A percentile compares a stretch with the other conserved stretches of the same genome.
Evolutionary conservation across 2,113 vertebrate genomes (phyloP).

Genomic region (Cromileptes altivelis): DNA sequence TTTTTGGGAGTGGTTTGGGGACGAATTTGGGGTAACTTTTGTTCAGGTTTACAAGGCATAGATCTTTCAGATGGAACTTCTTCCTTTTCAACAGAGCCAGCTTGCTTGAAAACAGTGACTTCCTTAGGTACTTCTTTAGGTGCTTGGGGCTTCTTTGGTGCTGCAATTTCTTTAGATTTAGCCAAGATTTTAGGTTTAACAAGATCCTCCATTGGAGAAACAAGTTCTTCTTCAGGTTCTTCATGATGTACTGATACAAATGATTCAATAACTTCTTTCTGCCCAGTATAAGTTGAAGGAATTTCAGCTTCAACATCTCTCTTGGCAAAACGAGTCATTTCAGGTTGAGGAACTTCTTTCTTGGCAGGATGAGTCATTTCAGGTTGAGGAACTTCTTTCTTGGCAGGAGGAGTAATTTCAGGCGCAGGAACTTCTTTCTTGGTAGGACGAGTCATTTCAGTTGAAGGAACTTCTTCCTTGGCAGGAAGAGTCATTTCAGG

Average conservation of each 20-base stretch:
- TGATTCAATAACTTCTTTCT: slow-evolving; percentile 30
- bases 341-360: neutral
- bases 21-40: neutral
- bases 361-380: neutral
- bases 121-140: slow-evolving; percentile 25
- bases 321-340: neutral
- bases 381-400: neutral
- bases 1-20: neutral
- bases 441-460: too few species aligned
- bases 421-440: too few species aligned
- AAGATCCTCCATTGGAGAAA: slow-evolving; percentile 2
- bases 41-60: neutral
- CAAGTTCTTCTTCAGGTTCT: slow-evolving; percentile 26
- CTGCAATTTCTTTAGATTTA: neutral
- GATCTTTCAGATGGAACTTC: neutral
- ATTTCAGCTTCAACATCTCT: slow-evolving; percentile 3
- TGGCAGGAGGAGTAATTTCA: too few species aligned
- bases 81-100: neutral
- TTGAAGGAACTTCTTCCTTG: too few species aligned
- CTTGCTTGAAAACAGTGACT: neutral
- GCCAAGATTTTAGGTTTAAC: slow-evolving; percentile 7
- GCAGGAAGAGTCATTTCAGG: too few species aligned
- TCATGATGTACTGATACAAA: neutral
- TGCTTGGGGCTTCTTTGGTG: neutral
- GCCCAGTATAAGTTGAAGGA: neutral